Evolutionary conservation across 53 echinoderm and acorn worm genomes (phyloP), one percentile per base, ranked within the genome.

Genomic region (Zoroaster sp.): DNA sequence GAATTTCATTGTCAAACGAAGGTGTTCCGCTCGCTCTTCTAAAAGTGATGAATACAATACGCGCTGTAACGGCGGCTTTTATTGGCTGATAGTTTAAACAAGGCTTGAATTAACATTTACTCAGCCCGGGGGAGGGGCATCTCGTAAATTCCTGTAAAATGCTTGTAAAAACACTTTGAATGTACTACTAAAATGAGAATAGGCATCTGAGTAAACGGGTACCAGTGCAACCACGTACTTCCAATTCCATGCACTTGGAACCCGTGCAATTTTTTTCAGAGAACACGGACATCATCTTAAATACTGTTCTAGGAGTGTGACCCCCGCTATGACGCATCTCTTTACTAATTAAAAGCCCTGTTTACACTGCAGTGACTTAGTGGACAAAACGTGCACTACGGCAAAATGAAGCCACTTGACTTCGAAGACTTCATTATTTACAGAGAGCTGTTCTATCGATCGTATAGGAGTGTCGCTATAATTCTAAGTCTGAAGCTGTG

Each of bases 31-130:
- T 14, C 35, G 2, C 76, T 46, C 25, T n/a, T 15, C 34, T 11
- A 35, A 34, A 9, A 69, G 8, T 13, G 0, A 12, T 47, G 74
- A 47, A 15, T 46, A 47, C 76, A 34, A 10, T 15, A 18, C 18
- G 6, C 49, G 49, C 46, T 49, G 13, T 36, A 78, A 78, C 55
- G 18, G 18, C 18, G 7, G 20, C 30, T 78, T 78, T 78, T 78
- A 78, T 55, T 55, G 78, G 55, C 51, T 38, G 55, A 40, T 18
- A 63, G 78, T 78, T 78, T 78, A n/a, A 55, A 78, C 78, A 78
- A 39, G 38, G 21, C 45, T 38, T 20, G 18, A 54, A n/a, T 37
- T 36, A 78, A 78, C 54, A 51, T 39, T 52, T n/a, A 39, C 36
- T 38, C 36, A 54, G 17, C 4, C 59, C 78, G n/a, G 78, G 78